Base-by-base conservation (phyloP, 1,140 invertebrate species). In the Cydia splendana region DNA sequence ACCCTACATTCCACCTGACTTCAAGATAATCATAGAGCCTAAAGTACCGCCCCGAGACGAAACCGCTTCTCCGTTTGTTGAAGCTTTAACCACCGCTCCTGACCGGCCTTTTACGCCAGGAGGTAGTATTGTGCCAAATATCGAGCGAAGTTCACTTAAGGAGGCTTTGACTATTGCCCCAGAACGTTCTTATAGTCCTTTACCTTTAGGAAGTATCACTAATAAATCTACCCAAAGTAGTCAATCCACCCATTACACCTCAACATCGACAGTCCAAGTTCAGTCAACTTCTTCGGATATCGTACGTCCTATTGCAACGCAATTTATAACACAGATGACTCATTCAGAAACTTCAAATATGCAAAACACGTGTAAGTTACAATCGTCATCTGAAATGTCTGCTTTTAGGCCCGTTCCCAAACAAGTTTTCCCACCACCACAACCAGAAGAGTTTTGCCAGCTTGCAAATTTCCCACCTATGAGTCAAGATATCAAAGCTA, bases 151-250 rank as follows among this genome's bases (percentile, higher is more conserved):
- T 20, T 94, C 96, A 13, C 95, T 97, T 80, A 94, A 95, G 30
- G 94, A 95, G 76, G 96, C 96, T 4, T 83, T 97, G n/a, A 96
- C 94, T 51, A 96, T 95, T 76, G 96, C 96, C 2, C 95, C 96
- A 4, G 95, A 96, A 75, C 87, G 91, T 74, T 93, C 94, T 2
- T 95, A 93, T 76, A 94, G 93, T 80, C 94, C 94, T 51, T 92
- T 95, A 69, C 88, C 90, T 65, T 81, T 86, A 73, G 45, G 45
- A 48, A 83, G 82, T 80, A 84, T 84, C 67, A 80, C 81, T 75
- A 86, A 79, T 78, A 71, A 71, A 71, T 71, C 67, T 62, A 24
- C 20, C 20, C 76, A 81, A 69, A 69, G 28, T n/a, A 65, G 57
- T 20, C 53, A 79, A 78, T 78, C 81, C 6, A 81, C 77, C 73